A percentile compares a stretch with the other conserved stretches of the same genome.
Evolutionary conservation across 2,113 vertebrate genomes (phyloP).

Genomic region (Kryptolebias marmoratus): DNA sequence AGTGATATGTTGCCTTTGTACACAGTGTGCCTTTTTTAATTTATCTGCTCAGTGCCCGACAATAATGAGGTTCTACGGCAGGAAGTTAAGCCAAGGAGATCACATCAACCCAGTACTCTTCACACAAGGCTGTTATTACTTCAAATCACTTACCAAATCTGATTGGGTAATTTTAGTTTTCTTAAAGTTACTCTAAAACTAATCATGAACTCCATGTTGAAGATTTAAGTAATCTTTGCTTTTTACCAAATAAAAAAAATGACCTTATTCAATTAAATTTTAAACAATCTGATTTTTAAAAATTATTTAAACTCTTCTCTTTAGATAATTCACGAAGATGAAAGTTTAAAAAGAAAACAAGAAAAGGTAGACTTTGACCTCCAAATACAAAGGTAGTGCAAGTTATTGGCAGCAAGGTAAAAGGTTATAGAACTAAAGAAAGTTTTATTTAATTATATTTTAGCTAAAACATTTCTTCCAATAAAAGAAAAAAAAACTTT

Average conservation of each 20-base stretch:
- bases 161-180: constrained; percentile 3
- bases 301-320: not conserved
- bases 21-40: constrained; percentile 25
- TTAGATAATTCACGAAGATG: not conserved
- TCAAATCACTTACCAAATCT: constrained; percentile 18
- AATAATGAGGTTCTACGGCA: constrained; percentile 26
- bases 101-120: not conserved
- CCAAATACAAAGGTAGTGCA: not conserved
- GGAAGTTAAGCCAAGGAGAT: constrained; percentile 13
- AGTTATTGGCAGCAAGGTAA: not conserved
- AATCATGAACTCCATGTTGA: not conserved
- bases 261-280: too few relatives aligned
- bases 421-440: not conserved
- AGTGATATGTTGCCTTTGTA: constrained; percentile 16
- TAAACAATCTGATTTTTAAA: not conserved
- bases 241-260: not conserved
- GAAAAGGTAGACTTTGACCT: not conserved
- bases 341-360: not conserved
- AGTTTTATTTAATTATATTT: too few relatives aligned
- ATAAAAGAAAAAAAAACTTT: too few relatives aligned
- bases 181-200: not conserved
- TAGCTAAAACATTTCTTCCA: too few relatives aligned
- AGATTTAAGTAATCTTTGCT: constrained; percentile 3
- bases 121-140: constrained; percentile 8
- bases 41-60: constrained; percentile 30